A percentile compares a stretch with the other conserved stretches of the same genome.
phyloP scores from a whole-genome alignment of 2,797 vertebrate species.

The Scolopax rusticola region DNA sequence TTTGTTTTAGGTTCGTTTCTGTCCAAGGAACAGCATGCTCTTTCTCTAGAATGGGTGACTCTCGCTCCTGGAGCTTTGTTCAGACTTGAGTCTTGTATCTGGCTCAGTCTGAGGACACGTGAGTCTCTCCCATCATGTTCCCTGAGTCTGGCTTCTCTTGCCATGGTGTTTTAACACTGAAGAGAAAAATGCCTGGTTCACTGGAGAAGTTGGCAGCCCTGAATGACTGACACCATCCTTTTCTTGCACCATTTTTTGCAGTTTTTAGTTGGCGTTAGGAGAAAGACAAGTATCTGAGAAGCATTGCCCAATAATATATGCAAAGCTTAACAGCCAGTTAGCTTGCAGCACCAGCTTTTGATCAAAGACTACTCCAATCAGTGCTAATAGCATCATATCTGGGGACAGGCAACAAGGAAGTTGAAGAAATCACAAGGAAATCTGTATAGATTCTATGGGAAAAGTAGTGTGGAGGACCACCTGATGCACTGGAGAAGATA shows the following conservation, averaged over 20 bases:
- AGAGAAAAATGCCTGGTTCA: not conserved
- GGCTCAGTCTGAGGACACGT: not conserved
- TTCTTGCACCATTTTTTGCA: not conserved
- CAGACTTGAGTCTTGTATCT: not conserved
- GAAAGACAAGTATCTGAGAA: not conserved
- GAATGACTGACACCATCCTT: not conserved
- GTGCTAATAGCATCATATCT: not conserved
- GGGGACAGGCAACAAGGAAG: not conserved
- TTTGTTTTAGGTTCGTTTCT: not conserved
- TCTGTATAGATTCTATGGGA: not conserved
- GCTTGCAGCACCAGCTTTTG: not conserved
- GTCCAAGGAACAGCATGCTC: not conserved
- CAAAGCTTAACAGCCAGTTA: not conserved
- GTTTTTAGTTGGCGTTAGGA: not conserved
- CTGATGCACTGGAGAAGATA: not conserved
- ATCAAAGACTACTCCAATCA: not conserved
- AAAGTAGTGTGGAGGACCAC: not conserved
- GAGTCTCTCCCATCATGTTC: not conserved
- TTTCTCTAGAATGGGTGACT: not conserved
- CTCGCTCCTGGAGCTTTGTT: not conserved
- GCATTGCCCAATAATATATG: accelerated
- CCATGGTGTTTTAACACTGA: not conserved
- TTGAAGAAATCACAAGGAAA: not conserved
- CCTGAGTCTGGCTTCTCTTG: not conserved
- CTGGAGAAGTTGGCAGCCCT: not conserved